A percentile compares a stretch with the other conserved stretches of the same genome.
Evolutionary conservation across 2,797 vertebrate species (phyloP).

Genomic region (Phyllotis vaccarum): DNA sequence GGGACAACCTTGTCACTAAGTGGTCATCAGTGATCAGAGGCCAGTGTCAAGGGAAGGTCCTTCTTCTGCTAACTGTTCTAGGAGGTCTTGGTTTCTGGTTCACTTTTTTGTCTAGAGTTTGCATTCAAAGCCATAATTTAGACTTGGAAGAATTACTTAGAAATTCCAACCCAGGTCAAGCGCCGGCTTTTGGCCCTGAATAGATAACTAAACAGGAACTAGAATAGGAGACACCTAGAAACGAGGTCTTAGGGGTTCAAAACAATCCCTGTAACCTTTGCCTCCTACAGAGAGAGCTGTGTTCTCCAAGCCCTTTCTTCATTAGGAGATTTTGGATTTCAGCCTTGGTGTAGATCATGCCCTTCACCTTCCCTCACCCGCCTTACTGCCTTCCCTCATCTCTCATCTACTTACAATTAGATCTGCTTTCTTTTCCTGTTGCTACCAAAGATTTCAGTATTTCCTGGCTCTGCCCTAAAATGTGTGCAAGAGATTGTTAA

Average conservation of each 20-base stretch:
- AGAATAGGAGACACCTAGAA: background rate
- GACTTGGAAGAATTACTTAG: background rate
- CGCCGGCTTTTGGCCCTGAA: background rate
- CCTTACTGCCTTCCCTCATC: background rate
- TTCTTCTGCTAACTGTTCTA: background rate
- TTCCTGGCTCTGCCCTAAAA: conserved; percentile 45
- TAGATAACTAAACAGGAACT: background rate
- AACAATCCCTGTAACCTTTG: background rate
- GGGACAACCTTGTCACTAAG: background rate
- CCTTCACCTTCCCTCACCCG: background rate
- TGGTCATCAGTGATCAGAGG: background rate
- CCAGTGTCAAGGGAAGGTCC: conserved; percentile 1
- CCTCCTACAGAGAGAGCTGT: background rate
- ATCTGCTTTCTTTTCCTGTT: conserved; percentile 60
- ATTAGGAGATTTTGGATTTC: background rate
- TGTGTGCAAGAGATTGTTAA: background rate
- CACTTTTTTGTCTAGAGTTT: conserved; percentile 50
- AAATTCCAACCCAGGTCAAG: background rate
- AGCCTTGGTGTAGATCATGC: background rate
- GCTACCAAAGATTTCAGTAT: conserved; percentile 56
- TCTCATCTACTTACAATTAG: conserved; percentile 11
- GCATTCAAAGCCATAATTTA: background rate
- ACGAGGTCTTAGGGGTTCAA: background rate
- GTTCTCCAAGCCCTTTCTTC: background rate
- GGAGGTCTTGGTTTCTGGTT: background rate